A percentile compares a stretch with the other conserved stretches of the same genome.
Conservation (phyloP, 2,888 invertebrate genomes). For the Campoplex nolae region DNA sequence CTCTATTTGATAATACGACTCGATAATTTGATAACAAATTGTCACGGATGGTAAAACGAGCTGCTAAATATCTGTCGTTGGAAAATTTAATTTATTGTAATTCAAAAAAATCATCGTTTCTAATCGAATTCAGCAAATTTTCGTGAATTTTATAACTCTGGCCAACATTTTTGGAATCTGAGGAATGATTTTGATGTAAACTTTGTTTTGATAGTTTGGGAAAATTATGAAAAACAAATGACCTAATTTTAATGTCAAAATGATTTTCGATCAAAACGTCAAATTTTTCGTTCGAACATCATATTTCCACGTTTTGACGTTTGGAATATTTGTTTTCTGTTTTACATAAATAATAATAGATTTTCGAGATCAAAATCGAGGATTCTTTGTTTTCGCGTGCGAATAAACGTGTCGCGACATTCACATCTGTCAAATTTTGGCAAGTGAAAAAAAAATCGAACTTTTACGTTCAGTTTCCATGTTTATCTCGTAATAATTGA, state of each 20-base stretch:
- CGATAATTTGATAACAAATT: background rate
- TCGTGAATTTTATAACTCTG: background rate
- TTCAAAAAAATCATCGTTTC: background rate
- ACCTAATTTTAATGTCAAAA: background rate
- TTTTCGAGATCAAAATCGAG: background rate
- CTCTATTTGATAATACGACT: background rate
- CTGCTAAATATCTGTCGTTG: background rate
- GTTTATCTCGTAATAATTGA: background rate
- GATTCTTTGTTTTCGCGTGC: background rate
- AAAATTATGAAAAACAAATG: background rate
- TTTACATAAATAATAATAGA: background rate
- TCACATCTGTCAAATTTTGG: background rate
- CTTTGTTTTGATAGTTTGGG: background rate
- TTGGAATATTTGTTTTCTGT: background rate
- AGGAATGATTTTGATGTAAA: background rate
- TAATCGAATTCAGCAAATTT: background rate
- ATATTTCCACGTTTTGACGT: background rate
- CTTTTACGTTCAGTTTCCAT: background rate
- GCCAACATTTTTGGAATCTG: background rate
- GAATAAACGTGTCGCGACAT: background rate
- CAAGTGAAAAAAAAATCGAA: background rate
- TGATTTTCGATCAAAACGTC: background rate
- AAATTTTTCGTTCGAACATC: background rate
- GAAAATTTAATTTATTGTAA: background rate
- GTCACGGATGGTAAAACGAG: background rate